Base-by-base conservation (phyloP, 2,888 invertebrate genomes). In the Sphaeridia pumilis region DNA sequence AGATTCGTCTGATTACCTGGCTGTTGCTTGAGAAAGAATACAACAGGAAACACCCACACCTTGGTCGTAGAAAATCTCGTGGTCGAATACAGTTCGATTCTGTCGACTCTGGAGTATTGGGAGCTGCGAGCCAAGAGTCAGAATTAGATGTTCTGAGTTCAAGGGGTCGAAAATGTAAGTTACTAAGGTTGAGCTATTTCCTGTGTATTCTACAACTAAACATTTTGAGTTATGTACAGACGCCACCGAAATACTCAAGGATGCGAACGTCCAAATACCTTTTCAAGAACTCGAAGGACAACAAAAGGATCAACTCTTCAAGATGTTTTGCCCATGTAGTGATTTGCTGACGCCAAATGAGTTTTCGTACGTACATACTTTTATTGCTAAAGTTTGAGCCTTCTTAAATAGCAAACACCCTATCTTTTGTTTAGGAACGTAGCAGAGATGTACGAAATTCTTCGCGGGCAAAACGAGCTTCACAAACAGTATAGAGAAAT, bases 381-480 rank as follows among this genome's bases (percentile, higher is more conserved):
- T n/a, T n/a, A 28, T 17, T 25, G 26, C 14, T 44, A n/a, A 47
- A 34, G 22, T 27, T 50, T 21, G 22, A 28, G 22, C 22, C 17
- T 1, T 21, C 4, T 7, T 41, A 36, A 25, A 20, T 27, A 27
- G 25, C 5, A 46, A 4, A 34, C 5, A 10, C 4, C 2, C 27
- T 3, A 21, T 46, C 22, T 34, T 17, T 17, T 36, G 38, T 52
- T 10, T 46, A 64, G 61, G 10, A 56, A 60, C 2, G 54, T 57
- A 28, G 35, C 54, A 1, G 61, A 62, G n/a, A 48, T 64, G 26
- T 60, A 57, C 46, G 45, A 52, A 35, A 55, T 54, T 2, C 51
- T 64, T 5, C 55, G 61, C 5, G 47, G 54, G 2, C 44, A 48
- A n/a, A 59, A 58, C 10, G 58, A 56, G 42, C 58, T 61, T 41